Evolutionary conservation across 2,113 vertebrate genomes (phyloP), one percentile per base, ranked within the genome.

Genomic region (Trematomus loennbergii): DNA sequence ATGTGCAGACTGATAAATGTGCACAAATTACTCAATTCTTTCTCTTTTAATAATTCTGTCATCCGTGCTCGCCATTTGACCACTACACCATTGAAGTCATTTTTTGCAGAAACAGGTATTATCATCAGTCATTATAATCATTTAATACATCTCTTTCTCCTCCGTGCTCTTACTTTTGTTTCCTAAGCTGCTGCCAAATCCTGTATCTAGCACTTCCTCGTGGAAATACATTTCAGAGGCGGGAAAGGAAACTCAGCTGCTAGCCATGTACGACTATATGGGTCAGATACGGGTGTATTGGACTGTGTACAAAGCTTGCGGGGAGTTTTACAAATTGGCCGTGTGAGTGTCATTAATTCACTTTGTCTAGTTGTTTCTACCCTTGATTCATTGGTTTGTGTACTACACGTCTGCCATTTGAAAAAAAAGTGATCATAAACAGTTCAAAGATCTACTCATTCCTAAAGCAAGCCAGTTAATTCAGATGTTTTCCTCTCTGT

Each of bases 11-110:
- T 88, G 91, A 94, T 93, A 94, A 93, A 93, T 91, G 93, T 88
- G 83, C 81, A 81, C 82, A 79, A 94, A 95, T 93, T 91, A 91
- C 93, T 94, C 89, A 89, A 78, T 92, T 91, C 87, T 88, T 94
- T 92, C 88, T 92, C 89, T 94, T 94, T 93, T 95, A 94, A 95
- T 95, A 94, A 94, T 93, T 94, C 92, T 94, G 93, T 95, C 94
- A 93, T 84, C 89, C 84, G 82, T 75, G 76, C 88, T 87, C 72
- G 75, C 89, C 86, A 85, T 91, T 94, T 94, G 94, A 94, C 93
- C 89, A 92, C 92, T 93, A 86, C 78, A 84, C 83, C 87, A 83
- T 88, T 91, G 86, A 87, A 94, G 91, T 94, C 80, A 88, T 94
- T 93, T 93, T 88, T 92, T 91, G 82, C 88, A 78, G 82, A 78